Evolutionary conservation across 1,140 invertebrate species (phyloP), one percentile per base, ranked within the genome.

Genomic region (Limonius californicus): DNA sequence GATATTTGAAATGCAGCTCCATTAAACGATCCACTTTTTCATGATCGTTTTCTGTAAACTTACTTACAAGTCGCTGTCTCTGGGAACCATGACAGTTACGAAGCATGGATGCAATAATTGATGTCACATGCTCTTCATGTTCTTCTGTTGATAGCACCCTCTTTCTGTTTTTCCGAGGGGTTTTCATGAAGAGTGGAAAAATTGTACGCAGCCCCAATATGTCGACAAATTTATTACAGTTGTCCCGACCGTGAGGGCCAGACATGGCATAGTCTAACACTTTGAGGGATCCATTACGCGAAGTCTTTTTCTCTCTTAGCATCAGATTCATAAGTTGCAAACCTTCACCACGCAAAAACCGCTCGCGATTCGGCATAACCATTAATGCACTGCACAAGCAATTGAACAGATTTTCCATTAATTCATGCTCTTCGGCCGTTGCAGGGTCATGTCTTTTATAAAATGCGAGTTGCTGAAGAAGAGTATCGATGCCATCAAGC

Each of bases 181-280:
- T 98, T 81, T 98, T 97, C 97, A 99, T 99, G 74, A 99, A 99
- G 0, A 99, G 79, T 1, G 97, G 97, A 79, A 99, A 99, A 56
- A 99, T 90, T 1, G 94, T 97, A 23, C 96, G 81, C 7, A 99
- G 82, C 0, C 97, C 98, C 1, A 99, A 83, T 70, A 99, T 99
- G 75, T 99, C 98, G 0, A 99, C 92, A 80, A 99, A 98, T 78
- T 99, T 99, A 73, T 95, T 95, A 74, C 96, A 98, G 75, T 98
- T 97, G 66, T 98, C 94, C 71, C 85, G 87, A 4, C 95, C 96
- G 75, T 99, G 94, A 1, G 86, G 82, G 2, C 95, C 95, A 39
- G 90, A 91, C 83, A 98, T 91, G 12, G 96, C 94, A 80, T 98
- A 94, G 80, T 98, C 92, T 1, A 99, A 80, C 8, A 99, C 95